Percentiles rank a stretch among this genome's conserved stretches.
Evolutionary conservation across 2,888 invertebrate genomes (phyloP).

Genomic region (Stenurella melanura): DNA sequence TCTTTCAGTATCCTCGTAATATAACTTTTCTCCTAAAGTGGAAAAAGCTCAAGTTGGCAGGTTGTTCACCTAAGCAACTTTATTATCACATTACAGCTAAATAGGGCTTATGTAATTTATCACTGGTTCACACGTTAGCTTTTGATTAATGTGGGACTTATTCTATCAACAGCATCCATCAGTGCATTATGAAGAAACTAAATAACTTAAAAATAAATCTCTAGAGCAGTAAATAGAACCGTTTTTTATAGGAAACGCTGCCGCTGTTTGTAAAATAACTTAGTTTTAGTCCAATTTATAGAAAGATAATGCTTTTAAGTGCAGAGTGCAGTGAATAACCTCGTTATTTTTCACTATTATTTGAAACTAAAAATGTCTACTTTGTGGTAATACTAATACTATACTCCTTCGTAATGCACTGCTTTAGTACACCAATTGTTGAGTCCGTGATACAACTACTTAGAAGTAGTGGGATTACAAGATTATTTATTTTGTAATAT

Average conservation of each 20-base stretch:
- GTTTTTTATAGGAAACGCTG: not conserved
- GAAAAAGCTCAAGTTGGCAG: not conserved
- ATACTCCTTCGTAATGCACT: too few species aligned
- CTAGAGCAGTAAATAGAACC: not conserved
- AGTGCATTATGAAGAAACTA: not conserved
- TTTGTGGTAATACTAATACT: too few species aligned
- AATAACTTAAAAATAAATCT: constrained; percentile 20
- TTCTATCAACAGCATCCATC: constrained; percentile 17
- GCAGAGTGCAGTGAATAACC: not conserved
- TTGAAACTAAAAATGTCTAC: too few species aligned
- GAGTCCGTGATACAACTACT: too few species aligned
- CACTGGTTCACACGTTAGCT: constrained; percentile 14
- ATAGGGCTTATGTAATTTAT: constrained; percentile 25
- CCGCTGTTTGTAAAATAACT: not conserved
- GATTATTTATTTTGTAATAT: too few species aligned
- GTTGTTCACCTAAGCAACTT: constrained; percentile 27
- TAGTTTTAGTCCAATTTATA: constrained; percentile 11
- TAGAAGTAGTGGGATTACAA: too few species aligned
- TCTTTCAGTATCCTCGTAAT: not conserved
- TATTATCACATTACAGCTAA: constrained; percentile 22
- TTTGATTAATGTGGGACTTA: constrained; percentile 32
- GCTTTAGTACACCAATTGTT: too few species aligned
- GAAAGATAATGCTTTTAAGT: not conserved
- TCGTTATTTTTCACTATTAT: not conserved
- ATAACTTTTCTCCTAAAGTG: not conserved